phyloP scores from a whole-genome alignment of 2,888 invertebrate genomes.

The Yponomeuta evonymella region DNA sequence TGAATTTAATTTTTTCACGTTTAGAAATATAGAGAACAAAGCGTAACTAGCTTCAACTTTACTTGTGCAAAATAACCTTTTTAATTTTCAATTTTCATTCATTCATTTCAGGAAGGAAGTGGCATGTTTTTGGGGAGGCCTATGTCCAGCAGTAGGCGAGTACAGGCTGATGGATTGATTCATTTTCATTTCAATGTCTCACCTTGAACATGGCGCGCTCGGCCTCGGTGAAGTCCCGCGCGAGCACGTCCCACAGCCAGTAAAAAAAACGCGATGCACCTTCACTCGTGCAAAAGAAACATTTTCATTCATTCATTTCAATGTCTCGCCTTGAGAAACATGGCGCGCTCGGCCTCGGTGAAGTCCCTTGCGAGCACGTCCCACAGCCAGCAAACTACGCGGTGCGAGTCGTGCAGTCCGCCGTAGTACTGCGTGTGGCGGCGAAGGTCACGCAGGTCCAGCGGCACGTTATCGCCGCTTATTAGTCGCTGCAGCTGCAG shows the following conservation, averaged over 20 bases:
- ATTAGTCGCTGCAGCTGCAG: constrained; percentile 90
- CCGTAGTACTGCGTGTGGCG: constrained; percentile 99
- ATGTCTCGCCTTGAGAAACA: constrained; percentile 91
- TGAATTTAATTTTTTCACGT: no score
- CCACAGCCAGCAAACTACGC: constrained; percentile 99
- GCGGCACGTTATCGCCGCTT: constrained; percentile 95
- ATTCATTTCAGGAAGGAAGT: no score
- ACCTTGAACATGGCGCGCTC: constrained; percentile 92
- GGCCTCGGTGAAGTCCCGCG: constrained; percentile 92
- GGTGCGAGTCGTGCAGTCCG: constrained; percentile 98
- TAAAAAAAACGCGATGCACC: constrained; percentile 90
- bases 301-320: no score
- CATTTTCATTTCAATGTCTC: no score
- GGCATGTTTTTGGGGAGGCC: no score
- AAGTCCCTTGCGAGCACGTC: constrained; percentile 98
- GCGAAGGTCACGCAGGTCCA: constrained; percentile 91
- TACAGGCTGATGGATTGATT: no score
- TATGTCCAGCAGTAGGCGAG: no score
- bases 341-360: constrained; percentile 90
- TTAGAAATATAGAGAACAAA: no score
- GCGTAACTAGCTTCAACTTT: no score
- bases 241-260: constrained; percentile 98
- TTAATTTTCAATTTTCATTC: no score
- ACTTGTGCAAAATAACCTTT: no score
- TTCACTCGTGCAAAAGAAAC: no score